A percentile compares a stretch with the other conserved stretches of the same genome.
Conservation (phyloP, 2,113 vertebrate genomes). For the Burhinus oedicnemus region DNA sequence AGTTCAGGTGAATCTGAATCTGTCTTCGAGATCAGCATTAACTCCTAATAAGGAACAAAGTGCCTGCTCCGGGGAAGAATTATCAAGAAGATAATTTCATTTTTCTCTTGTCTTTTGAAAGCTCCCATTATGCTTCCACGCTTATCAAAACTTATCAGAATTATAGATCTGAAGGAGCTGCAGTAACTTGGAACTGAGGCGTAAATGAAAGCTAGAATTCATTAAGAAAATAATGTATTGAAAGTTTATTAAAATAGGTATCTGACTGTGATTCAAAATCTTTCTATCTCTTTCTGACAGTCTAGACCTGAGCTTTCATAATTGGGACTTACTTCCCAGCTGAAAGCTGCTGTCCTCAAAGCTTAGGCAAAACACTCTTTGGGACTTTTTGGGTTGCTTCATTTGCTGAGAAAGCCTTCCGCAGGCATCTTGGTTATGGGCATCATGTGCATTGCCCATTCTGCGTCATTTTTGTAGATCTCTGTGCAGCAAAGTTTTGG, state of each 20-base stretch:
- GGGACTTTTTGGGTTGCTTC: neutral
- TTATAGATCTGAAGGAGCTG: neutral
- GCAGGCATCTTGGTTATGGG: neutral
- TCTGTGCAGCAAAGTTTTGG: neutral
- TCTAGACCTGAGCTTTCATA: neutral
- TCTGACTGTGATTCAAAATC: neutral
- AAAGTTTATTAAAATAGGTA: neutral
- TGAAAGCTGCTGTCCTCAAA: neutral
- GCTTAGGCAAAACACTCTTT: neutral
- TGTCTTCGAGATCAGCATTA: neutral
- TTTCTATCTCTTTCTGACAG: neutral
- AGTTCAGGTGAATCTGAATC: neutral
- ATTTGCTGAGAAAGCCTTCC: neutral
- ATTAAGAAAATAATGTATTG: neutral
- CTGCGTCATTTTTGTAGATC: neutral
- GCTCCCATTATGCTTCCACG: neutral
- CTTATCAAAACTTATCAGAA: neutral
- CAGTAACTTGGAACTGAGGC: neutral
- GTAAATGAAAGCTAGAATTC: neutral
- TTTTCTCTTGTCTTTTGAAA: neutral
- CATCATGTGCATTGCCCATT: accelerated
- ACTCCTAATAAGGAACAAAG: neutral
- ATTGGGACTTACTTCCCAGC: neutral
- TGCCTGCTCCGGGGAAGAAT: neutral
- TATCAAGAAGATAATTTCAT: neutral